phyloP scores from a whole-genome alignment of 2,797 vertebrate species.

The Ptychobarbus kaznakovi region DNA sequence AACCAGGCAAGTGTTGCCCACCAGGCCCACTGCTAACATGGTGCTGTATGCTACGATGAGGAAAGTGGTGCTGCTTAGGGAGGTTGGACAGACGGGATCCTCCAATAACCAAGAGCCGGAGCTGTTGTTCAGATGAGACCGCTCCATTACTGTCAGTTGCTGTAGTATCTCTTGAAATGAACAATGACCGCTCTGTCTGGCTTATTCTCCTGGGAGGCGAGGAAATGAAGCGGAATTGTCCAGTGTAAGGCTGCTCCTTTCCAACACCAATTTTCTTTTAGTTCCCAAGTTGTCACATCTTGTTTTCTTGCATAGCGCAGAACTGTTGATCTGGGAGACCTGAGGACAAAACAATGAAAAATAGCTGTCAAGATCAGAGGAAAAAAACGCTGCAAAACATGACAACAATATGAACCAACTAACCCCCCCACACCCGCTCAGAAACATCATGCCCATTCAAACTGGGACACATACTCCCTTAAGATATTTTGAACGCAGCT shows the following conservation, averaged over 20 bases:
- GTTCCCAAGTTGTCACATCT: constrained; percentile 47
- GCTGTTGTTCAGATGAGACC: constrained; percentile 71
- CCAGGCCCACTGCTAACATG: constrained; percentile 82
- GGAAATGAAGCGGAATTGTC: constrained; percentile 13
- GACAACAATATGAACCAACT: constrained; percentile 11
- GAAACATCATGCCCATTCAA: not conserved
- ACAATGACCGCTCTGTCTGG: not conserved
- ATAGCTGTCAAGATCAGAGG: constrained; percentile 17
- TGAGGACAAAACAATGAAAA: constrained; percentile 42
- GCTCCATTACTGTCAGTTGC: constrained; percentile 69
- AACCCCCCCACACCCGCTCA: not conserved
- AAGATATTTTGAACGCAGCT: not conserved
- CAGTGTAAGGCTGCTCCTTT: not conserved
- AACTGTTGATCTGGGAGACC: constrained; percentile 23
- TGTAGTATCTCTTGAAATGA: not conserved
- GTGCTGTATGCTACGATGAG: constrained; percentile 84
- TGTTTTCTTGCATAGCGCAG: not conserved
- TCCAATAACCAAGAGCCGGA: constrained; percentile 67
- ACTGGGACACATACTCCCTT: not conserved
- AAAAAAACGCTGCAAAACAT: constrained; percentile 24
- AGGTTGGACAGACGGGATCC: constrained; percentile 73
- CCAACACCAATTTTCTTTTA: constrained; percentile 10
- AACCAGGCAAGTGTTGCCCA: constrained; percentile 85
- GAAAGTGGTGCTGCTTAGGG: constrained; percentile 80
- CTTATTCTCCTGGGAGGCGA: constrained; percentile 9